Conservation (phyloP, 2,888 invertebrate species). For the Diadegma fenestrale region DNA sequence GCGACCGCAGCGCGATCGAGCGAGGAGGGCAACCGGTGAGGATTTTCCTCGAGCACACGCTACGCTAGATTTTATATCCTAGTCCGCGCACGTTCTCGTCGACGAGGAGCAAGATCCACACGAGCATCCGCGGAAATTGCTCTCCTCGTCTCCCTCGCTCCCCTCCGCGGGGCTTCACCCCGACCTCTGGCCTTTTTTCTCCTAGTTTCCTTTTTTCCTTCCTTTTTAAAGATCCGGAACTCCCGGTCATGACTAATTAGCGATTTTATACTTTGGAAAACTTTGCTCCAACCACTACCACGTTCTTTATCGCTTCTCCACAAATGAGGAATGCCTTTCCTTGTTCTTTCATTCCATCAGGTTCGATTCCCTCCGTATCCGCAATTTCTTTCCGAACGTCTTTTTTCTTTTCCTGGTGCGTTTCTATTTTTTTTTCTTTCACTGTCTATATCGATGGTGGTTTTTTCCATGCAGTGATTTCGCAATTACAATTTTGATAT, state of each 20-base stretch:
- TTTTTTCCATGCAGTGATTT: not conserved
- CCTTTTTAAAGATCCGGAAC: slow-evolving; percentile 21
- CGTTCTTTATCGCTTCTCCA: slow-evolving; percentile 27
- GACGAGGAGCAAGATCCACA: slow-evolving; percentile 49
- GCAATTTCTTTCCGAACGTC: not conserved
- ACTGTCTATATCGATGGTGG: not conserved
- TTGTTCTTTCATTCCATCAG: not conserved
- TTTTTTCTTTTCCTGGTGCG: not conserved
- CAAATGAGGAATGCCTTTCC: slow-evolving; percentile 28
- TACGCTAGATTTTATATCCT: slow-evolving; percentile 40
- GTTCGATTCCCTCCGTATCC: slow-evolving; percentile 17
- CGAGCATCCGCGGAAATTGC: slow-evolving; percentile 65
- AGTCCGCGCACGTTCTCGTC: slow-evolving; percentile 64
- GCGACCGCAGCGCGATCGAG: slow-evolving; percentile 31
- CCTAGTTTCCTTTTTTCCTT: slow-evolving; percentile 1
- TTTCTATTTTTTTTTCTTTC: not conserved
- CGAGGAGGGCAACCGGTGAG: slow-evolving; percentile 13
- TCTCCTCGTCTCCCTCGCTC: slow-evolving; percentile 46
- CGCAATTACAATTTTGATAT: not conserved
- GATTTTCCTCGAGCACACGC: slow-evolving; percentile 36
- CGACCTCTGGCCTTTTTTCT: slow-evolving; percentile 37
- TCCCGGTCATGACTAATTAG: slow-evolving; percentile 64
- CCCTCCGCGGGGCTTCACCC: slow-evolving; percentile 25
- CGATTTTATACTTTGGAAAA: slow-evolving; percentile 64
- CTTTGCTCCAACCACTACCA: slow-evolving; percentile 38